phyloP scores from a whole-genome alignment of 2,797 vertebrate species.

The Poecilia wingei region DNA sequence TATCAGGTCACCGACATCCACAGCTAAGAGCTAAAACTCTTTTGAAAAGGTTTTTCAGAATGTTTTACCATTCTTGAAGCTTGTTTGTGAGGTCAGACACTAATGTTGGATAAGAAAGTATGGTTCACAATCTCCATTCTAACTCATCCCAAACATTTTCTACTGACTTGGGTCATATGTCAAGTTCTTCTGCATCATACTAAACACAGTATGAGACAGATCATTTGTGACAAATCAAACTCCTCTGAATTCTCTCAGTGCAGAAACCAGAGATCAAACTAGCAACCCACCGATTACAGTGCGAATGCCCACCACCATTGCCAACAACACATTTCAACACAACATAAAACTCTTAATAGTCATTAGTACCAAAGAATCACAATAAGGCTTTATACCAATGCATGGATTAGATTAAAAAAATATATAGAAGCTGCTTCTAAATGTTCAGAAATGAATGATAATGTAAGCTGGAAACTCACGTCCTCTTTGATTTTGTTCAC shows the following conservation, averaged over 20 bases:
- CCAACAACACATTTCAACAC: conserved; percentile 37
- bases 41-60: background rate
- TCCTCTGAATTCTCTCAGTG: conserved; percentile 1
- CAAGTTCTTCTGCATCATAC: background rate
- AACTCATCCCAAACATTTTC: background rate
- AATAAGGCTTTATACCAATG: conserved; percentile 25
- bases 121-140: no score
- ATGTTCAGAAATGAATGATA: conserved; percentile 28
- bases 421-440: conserved; percentile 27
- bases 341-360: conserved; percentile 18
- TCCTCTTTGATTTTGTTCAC: conserved; percentile 26
- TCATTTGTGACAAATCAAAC: conserved; percentile 21
- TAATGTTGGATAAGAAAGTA: no score
- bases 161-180: background rate
- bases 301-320: no score
- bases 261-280: no score
- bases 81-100: no score
- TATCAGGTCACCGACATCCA: background rate
- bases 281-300: no score
- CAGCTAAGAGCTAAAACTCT: background rate
- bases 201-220: background rate
- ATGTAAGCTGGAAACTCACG: conserved; percentile 25
- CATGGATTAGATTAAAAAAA: conserved; percentile 25
- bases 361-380: conserved; percentile 1
- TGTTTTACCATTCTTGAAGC: no score